Evolutionary conservation across 2,797 vertebrate genomes (phyloP).

Genomic region (Zalophus californianus): DNA sequence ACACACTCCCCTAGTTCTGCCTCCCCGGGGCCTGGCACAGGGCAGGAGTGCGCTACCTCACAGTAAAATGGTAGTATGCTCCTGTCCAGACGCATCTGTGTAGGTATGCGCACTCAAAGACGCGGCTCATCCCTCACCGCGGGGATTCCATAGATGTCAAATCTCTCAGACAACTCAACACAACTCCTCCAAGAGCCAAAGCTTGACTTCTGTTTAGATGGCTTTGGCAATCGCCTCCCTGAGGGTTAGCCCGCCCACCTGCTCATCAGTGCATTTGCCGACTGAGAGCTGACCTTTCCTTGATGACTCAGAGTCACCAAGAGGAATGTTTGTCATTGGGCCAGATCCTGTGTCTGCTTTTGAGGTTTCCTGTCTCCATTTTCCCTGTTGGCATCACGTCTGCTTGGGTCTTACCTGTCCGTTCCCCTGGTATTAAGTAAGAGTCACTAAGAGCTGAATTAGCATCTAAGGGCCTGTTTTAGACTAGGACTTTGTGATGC

Average conservation of each 20-base stretch:
- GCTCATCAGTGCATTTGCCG: not conserved
- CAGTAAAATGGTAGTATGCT: not conserved
- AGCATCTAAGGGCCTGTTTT: not conserved
- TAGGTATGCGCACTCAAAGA: not conserved
- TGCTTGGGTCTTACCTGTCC: not conserved
- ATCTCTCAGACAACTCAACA: not conserved
- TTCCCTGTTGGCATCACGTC: not conserved
- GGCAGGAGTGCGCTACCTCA: rapidly evolving
- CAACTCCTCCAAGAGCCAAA: not conserved
- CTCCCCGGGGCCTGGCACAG: not conserved
- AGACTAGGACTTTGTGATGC: not conserved
- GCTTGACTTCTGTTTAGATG: not conserved
- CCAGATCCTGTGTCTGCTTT: not conserved
- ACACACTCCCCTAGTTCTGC: not conserved
- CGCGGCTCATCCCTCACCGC: rapidly evolving
- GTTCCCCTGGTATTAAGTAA: not conserved
- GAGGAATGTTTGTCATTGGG: not conserved
- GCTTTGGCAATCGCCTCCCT: not conserved
- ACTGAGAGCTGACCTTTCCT: not conserved
- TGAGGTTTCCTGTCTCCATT: not conserved
- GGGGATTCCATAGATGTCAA: not conserved
- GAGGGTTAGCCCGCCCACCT: not conserved
- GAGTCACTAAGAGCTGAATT: not conserved
- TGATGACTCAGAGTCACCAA: not conserved
- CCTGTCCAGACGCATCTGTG: not conserved